These are phyloP conservation scores for Lepidocyrtinus sp. DNA, from an alignment of 2,888 invertebrate species.

Conservation along the genomic window DNA sequence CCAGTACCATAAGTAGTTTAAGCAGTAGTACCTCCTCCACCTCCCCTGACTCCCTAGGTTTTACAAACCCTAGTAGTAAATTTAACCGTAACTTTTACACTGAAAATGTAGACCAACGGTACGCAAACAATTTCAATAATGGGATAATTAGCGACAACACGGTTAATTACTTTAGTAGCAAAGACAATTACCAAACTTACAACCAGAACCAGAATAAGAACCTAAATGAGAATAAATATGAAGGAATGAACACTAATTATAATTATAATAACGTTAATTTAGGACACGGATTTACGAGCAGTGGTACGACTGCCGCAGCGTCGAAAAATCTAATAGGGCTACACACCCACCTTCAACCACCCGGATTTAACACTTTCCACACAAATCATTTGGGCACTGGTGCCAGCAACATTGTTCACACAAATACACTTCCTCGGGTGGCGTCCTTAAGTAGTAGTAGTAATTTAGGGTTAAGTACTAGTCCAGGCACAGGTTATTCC, in stretches of 20 bases:
- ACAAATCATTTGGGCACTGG: slow-evolving; percentile 33
- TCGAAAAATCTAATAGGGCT: slow-evolving; percentile 29
- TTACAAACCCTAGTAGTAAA: no score
- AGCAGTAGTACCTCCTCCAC: no score
- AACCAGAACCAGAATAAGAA: slow-evolving; percentile 12
- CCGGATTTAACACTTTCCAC: slow-evolving; percentile 19
- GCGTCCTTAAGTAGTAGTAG: slow-evolving; percentile 27
- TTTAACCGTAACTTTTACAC: no score
- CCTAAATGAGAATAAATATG: slow-evolving; percentile 2
- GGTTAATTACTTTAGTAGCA: not conserved
- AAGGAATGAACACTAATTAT: no score
- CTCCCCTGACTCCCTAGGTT: no score
- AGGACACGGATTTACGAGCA: slow-evolving; percentile 33
- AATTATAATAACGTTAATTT: slow-evolving; percentile 22
- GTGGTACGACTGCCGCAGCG: slow-evolving; percentile 3
- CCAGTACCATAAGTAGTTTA: no score
- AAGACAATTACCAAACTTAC: not conserved
- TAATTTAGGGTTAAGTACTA: slow-evolving; percentile 17
- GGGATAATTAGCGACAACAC: slow-evolving; percentile 11
- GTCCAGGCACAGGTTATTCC: not conserved
- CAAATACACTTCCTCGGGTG: not conserved
- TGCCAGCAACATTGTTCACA: not conserved
- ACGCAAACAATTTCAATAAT: slow-evolving; percentile 12
- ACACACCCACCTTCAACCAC: slow-evolving; percentile 24
- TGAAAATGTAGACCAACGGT: no score